Base-by-base conservation (phyloP, 2,888 invertebrate species). In the Heterodera filipjevi region DNA sequence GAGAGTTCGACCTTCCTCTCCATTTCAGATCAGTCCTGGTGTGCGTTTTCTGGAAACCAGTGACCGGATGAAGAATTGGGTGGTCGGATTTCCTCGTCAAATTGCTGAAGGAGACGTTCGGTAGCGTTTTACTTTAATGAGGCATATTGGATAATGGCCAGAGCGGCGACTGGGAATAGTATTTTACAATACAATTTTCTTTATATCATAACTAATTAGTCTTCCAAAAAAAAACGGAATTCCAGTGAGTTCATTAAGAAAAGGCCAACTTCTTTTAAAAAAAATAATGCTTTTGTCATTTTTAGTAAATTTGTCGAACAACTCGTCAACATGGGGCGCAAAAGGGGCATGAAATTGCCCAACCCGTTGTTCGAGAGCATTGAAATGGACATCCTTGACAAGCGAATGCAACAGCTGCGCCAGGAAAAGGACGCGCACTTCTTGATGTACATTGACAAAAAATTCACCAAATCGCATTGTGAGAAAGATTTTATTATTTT, bases 371-470 rank as follows among this genome's bases (percentile, higher is more conserved):
- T 73, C 16, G 66, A 44, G 22, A 27, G 46, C 14, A 68, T 78
- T 35, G 78, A 78, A 19, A n/a, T 78, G n/a, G 53, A 59, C 33
- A 77, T n/a, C n/a, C n/a, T 78, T 8, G n/a, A 33, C 14, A 33
- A 77, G 3, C 74, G 74, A 6, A 70, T 78, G 35, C 35, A 73
- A 12, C 32, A 68, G 27, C 22, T 68, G 19, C 68, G 68, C 27
- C n/a, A 22, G 10, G 39, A 39, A 12, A 64, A 64, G 14, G 64
- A 75, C 27, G 46, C 39, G 1, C 74, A 78, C 27, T 78, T 75
- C 39, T 27, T 78, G 3, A n/a, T 78, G 3, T 78, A 78, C 46
- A 78, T 78, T 32, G 79, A 79, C 71, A 59, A 53, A 30, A 76
- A 77, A 27, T 46, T 66, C 1, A 30, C 35, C 12, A 79, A 79